Evolutionary conservation across 2,797 vertebrate genomes (phyloP).

Genomic region (Antennarius maculatus): DNA sequence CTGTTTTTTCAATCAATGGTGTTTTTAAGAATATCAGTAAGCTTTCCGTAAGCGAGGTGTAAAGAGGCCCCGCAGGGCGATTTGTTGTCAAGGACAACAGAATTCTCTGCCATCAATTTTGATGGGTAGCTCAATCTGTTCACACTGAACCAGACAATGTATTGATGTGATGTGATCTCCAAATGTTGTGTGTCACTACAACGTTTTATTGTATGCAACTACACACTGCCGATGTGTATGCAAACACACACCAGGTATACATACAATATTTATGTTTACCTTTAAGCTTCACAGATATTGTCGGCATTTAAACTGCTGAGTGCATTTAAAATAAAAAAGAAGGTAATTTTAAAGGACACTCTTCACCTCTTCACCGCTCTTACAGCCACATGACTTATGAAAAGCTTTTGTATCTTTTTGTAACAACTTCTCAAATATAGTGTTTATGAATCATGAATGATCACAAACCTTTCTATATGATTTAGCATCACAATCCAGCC

Average conservation of each 20-base stretch:
- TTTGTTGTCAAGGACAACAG: slow-evolving; percentile 37
- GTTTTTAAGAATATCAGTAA: slow-evolving; percentile 31
- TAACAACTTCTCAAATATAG: background rate
- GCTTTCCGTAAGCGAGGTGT: slow-evolving; percentile 28
- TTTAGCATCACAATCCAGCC: background rate
- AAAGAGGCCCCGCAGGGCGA: slow-evolving; percentile 10
- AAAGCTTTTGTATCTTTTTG: background rate
- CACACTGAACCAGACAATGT: slow-evolving; percentile 1
- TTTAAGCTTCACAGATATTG: background rate
- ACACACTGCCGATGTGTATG: background rate
- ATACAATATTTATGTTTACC: too few relatives aligned
- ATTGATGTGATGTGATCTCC: slow-evolving; percentile 4
- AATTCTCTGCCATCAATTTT: slow-evolving; percentile 5
- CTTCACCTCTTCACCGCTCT: background rate
- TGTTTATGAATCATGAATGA: background rate
- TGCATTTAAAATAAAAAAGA: background rate
- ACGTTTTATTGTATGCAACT: background rate
- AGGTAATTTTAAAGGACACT: background rate
- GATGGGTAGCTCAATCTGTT: slow-evolving; percentile 6
- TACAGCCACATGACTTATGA: background rate
- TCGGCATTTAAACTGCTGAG: background rate
- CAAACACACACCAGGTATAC: background rate
- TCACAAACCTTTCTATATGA: background rate
- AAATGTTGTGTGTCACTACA: slow-evolving; percentile 4
- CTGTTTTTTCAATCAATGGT: background rate